Base-by-base conservation (phyloP, 1,140 invertebrate species). In the Hyposmocoma kahamanoa region DNA sequence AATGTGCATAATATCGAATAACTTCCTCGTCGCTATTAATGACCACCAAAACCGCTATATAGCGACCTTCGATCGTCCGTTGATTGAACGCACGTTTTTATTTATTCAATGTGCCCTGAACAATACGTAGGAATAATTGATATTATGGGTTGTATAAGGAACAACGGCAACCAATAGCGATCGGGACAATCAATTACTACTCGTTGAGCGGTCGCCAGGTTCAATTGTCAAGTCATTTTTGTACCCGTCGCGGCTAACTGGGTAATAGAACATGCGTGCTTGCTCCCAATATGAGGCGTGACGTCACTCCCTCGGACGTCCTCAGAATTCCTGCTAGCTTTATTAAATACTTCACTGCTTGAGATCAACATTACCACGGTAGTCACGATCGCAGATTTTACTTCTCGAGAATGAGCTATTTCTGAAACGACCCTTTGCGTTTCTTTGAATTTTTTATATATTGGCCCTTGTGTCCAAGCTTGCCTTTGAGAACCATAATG, bases 201-300 rank as follows among this genome's bases (percentile, higher is more conserved):
- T 76, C 52, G 70, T 83, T 80, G 72, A 78, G 65, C 67, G 70
- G 61, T 68, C 63, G 65, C 49, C 53, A 24, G 61, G 61, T 69
- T 69, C 79, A 83, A 83, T 83, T 83, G 79, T 61, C 48, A 42
- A 72, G 57, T 70, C 61, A 65, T 67, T 78, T 74, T 72, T 62
- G 75, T 69, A 58, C 41, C 20, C 59, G 63, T 67, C 69, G 65
- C 56, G 53, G 51, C 30, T 46, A 42, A 44, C 64, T 62, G 58
- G 64, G 42, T 50, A 50, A 44, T 50, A 19, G 48, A 42, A 36
- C 32, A 36, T 36, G 32, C 24, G 5, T 26, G 24, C 13, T 17
- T 15, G 32, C 32, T 36, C 32, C 32, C 32, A 36, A 15, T 36
- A 36, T 15, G 32, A 10, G 10, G 11, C 2, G 11, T 36, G 32